Evolutionary conservation across 2,888 invertebrate genomes (phyloP).

Genomic region (Dugesia japonica): DNA sequence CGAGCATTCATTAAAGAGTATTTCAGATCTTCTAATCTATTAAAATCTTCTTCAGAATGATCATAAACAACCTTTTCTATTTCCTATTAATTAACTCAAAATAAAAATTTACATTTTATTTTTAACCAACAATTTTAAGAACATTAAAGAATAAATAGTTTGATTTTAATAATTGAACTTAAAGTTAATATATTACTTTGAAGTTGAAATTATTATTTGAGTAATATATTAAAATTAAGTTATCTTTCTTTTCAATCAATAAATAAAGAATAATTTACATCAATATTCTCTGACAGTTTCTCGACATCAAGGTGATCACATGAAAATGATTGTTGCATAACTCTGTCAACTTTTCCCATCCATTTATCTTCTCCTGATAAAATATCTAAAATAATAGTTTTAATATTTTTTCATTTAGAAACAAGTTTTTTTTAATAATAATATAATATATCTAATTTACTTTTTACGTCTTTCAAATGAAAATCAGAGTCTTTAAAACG

Average conservation of each 20-base stretch:
- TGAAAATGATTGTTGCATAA: conserved; percentile 28
- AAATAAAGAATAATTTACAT: conserved; percentile 11
- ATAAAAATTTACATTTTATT: too few species aligned
- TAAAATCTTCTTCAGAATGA: conserved; percentile 31
- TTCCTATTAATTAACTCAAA: background rate
- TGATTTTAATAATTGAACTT: too few species aligned
- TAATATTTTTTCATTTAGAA: background rate
- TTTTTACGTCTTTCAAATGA: conserved; percentile 28
- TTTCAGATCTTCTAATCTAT: conserved; percentile 27
- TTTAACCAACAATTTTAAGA: too few species aligned
- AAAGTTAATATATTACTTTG: too few species aligned
- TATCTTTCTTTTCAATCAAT: too few species aligned
- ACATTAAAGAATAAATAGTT: too few species aligned
- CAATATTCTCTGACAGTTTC: conserved; percentile 29
- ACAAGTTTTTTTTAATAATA: too few species aligned
- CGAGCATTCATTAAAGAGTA: conserved; percentile 25
- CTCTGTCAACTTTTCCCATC: conserved; percentile 25
- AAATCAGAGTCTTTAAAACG: conserved; percentile 28
- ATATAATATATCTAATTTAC: too few species aligned
- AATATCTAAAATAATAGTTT: conserved; percentile 1
- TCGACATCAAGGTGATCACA: conserved; percentile 27
- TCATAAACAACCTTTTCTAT: conserved; percentile 27
- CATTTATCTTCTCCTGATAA: conserved; percentile 25
- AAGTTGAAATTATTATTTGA: too few species aligned
- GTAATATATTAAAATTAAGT: too few species aligned